Conservation (phyloP, 2,888 invertebrate species). For the Galerucella calmariensis region DNA sequence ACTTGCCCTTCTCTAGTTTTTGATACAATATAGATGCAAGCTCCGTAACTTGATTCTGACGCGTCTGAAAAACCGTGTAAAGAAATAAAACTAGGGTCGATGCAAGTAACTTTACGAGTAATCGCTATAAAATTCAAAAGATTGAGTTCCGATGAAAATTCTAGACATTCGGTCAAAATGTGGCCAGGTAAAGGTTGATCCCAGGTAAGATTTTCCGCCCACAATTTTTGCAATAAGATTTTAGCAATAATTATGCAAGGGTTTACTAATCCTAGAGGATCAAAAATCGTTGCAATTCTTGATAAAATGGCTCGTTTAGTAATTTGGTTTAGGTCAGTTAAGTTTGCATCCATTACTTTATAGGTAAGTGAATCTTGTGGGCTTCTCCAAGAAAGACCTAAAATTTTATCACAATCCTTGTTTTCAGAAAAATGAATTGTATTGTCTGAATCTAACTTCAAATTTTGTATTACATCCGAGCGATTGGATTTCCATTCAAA, state of each 20-base stretch:
- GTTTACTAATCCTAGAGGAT: constrained; percentile 45
- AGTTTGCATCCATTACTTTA: not conserved
- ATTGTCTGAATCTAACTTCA: constrained; percentile 8
- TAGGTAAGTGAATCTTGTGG: constrained; percentile 29
- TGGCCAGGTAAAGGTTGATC: not conserved
- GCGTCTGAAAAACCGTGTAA: no score
- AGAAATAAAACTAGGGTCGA: not conserved
- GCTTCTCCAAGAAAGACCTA: constrained; percentile 38
- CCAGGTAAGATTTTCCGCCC: not conserved
- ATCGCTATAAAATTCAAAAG: no score
- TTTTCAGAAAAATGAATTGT: constrained; percentile 14
- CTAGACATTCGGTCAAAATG: not conserved
- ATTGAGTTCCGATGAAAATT: no score
- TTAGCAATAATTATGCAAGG: constrained; percentile 36
- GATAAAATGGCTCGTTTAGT: constrained; percentile 41
- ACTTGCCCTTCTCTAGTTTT: constrained; percentile 19
- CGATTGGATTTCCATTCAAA: constrained; percentile 5
- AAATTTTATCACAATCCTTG: constrained; percentile 21
- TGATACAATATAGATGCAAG: constrained; percentile 6
- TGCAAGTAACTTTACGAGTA: no score
- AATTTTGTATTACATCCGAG: not conserved
- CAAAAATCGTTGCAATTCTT: constrained; percentile 43
- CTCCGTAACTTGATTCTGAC: no score
- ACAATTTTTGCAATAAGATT: no score
- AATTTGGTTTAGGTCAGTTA: not conserved